These are phyloP conservation scores for Catharus bicknelli DNA, from an alignment of 2,113 vertebrate genomes.

Conservation along the genomic window DNA sequence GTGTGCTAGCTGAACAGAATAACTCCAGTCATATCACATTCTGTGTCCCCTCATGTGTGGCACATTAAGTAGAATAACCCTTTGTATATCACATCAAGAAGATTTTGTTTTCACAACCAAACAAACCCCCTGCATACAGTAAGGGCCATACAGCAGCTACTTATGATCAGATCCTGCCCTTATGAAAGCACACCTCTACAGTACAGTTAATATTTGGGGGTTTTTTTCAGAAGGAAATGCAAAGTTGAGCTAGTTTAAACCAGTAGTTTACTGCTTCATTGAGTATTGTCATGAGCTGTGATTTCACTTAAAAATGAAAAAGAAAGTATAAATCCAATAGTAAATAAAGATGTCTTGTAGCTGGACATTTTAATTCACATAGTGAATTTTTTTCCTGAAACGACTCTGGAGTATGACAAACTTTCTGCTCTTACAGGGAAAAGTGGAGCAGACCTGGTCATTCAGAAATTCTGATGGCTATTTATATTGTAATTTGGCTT, in stretches of 20 bases:
- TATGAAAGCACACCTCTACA: not conserved
- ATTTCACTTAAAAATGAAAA: not conserved
- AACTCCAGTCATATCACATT: conserved; percentile 8
- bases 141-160: conserved; percentile 34
- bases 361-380: not conserved
- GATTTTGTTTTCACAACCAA: conserved; percentile 48
- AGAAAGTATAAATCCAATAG: not conserved
- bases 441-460: not conserved
- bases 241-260: not conserved
- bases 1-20: not conserved
- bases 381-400: not conserved
- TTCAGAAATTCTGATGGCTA: not conserved
- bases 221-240: not conserved
- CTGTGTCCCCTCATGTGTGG: conserved; percentile 23
- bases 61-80: conserved; percentile 48
- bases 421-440: not conserved
- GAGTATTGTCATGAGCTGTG: conserved; percentile 27
- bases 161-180: not conserved
- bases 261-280: not conserved
- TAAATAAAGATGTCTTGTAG: not conserved
- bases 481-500: not conserved
- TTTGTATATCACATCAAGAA: conserved; percentile 56
- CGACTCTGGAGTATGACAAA: not conserved
- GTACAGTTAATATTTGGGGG: not conserved
- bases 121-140: conserved; percentile 46